phyloP scores from a whole-genome alignment of 92 coral and sea anemone species.

The Palythoa grandiflora region DNA sequence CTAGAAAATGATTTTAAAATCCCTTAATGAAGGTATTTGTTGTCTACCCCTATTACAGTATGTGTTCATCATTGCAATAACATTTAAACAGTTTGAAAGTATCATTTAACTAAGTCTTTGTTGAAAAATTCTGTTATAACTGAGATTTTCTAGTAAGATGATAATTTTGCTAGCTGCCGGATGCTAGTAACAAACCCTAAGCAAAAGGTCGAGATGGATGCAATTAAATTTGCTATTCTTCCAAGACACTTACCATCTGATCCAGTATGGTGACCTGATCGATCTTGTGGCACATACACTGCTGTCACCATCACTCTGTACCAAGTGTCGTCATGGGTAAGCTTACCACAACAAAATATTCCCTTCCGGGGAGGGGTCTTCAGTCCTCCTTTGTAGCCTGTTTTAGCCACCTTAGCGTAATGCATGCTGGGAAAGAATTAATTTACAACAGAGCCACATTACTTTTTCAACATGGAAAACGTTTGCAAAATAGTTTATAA shows the following conservation, averaged over 20 bases:
- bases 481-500: too few species aligned
- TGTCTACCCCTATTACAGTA: too few species aligned
- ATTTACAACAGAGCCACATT: too few species aligned
- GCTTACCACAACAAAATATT: constrained; percentile 89
- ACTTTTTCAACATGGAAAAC: too few species aligned
- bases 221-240: background rate
- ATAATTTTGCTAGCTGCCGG: too few species aligned
- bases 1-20: too few species aligned
- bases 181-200: background rate
- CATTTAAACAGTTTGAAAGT: too few species aligned
- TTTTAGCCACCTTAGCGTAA: constrained; percentile 86
- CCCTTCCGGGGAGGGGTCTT: constrained; percentile 75
- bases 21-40: too few species aligned
- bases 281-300: constrained; percentile 61
- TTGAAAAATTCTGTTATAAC: too few species aligned
- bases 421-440: constrained; percentile 69
- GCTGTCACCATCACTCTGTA: constrained; percentile 89
- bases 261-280: constrained; percentile 5
- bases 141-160: too few species aligned
- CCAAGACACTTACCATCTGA: background rate
- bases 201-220: background rate
- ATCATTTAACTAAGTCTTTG: too few species aligned
- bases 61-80: too few species aligned
- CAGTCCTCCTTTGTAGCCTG: constrained; percentile 95
- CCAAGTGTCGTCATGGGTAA: constrained; percentile 92